phyloP scores from a whole-genome alignment of 2,113 vertebrate species.

The Gambusia holbrooki region DNA sequence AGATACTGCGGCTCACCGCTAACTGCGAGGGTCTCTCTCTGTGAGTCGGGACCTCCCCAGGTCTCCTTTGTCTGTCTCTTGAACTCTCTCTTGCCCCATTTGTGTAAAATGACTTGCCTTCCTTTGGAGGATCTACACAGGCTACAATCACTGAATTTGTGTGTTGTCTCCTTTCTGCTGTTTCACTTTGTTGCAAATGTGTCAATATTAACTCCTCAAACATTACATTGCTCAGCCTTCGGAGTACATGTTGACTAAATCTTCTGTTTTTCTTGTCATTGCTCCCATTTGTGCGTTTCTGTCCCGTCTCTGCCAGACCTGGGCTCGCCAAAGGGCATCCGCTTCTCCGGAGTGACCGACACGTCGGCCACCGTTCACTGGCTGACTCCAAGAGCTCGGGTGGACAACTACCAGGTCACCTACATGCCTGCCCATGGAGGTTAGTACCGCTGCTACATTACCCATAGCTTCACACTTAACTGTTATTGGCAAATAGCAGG shows the following conservation, averaged over 20 bases:
- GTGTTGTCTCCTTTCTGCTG: slow-evolving; percentile 35
- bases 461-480: background rate
- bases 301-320: slow-evolving; percentile 78
- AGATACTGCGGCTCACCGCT: slow-evolving; percentile 56
- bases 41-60: slow-evolving; percentile 43
- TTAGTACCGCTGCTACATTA: slow-evolving; percentile 63
- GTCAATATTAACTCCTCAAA: slow-evolving; percentile 1
- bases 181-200: slow-evolving; percentile 22
- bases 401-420: slow-evolving; percentile 87
- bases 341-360: slow-evolving; percentile 93
- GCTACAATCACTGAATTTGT: slow-evolving; percentile 16
- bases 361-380: slow-evolving; percentile 89
- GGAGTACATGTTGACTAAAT: slow-evolving; percentile 16
- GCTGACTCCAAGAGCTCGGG: slow-evolving; percentile 80
- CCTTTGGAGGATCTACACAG: slow-evolving; percentile 29
- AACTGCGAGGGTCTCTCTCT: slow-evolving; percentile 49
- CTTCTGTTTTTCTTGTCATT: slow-evolving; percentile 11
- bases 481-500: too few species aligned
- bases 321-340: slow-evolving; percentile 87
- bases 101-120: slow-evolving; percentile 18
- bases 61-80: slow-evolving; percentile 55
- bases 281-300: slow-evolving; percentile 28
- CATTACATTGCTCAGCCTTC: background rate
- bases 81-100: slow-evolving; percentile 14
- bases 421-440: slow-evolving; percentile 89